Evolutionary conservation across 2,113 vertebrate species (phyloP).

Genomic region (Brachyhypopomus occidentalis): DNA sequence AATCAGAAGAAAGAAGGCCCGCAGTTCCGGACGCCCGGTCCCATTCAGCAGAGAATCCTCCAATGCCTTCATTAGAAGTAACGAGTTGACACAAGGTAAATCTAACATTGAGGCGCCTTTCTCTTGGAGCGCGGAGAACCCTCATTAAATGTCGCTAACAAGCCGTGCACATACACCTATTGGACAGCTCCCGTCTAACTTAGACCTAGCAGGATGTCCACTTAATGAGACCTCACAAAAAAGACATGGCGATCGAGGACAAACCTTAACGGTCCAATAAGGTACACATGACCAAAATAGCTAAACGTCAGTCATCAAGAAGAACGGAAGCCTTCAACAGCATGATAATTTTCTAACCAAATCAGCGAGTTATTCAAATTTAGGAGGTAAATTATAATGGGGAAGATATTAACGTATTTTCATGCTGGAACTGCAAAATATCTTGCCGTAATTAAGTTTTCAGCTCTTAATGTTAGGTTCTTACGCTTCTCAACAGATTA

Average conservation of each 20-base stretch:
- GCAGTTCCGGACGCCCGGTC: conserved; percentile 76
- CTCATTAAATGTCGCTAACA: conserved; percentile 99
- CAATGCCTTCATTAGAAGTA: conserved; percentile 94
- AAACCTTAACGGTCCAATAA: conserved; percentile 60
- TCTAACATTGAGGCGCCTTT: conserved; percentile 88
- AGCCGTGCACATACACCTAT: conserved; percentile 98
- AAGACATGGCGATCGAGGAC: conserved; percentile 53
- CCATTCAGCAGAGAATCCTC: conserved; percentile 77
- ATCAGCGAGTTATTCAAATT: too few species aligned
- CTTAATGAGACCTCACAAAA: conserved; percentile 98
- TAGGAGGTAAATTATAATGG: too few species aligned
- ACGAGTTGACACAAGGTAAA: conserved; percentile 98
- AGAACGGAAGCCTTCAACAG: conserved; percentile 27
- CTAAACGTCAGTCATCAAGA: neutral
- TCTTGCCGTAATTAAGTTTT: too few species aligned
- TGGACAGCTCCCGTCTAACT: conserved; percentile 92
- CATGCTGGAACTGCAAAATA: too few species aligned
- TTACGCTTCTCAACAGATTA: too few species aligned
- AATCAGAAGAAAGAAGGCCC: conserved; percentile 65
- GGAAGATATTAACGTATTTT: too few species aligned
- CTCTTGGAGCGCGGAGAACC: conserved; percentile 86
- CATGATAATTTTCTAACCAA: neutral
- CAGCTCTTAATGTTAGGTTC: too few species aligned
- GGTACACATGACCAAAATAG: conserved; percentile 27
- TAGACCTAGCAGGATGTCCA: conserved; percentile 94